These are phyloP conservation scores for Catostylus mosaicus DNA, from an alignment of 30 jellyfish, hydroid and myxozoan species.

Conservation along the genomic window DNA sequence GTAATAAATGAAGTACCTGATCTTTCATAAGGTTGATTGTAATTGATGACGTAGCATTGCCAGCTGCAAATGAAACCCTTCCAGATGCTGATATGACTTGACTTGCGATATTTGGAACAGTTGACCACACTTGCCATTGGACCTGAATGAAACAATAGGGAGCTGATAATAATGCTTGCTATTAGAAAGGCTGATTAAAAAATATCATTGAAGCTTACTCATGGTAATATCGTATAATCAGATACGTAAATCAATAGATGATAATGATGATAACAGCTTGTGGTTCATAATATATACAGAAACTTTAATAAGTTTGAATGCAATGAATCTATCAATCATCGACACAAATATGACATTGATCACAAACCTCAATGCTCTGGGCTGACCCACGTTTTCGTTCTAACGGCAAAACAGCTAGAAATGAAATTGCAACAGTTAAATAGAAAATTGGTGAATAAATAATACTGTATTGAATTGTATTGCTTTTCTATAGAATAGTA, in stretches of 20 bases:
- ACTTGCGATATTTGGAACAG: slow-evolving; percentile 16
- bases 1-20: slow-evolving; percentile 46
- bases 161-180: too few relatives aligned
- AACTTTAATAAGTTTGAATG: too few relatives aligned
- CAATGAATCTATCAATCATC: too few relatives aligned
- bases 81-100: slow-evolving; percentile 43
- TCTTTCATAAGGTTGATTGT: slow-evolving; percentile 34
- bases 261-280: too few relatives aligned
- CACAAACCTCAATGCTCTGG: slow-evolving; percentile 30
- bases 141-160: slow-evolving; percentile 24
- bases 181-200: too few relatives aligned
- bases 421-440: not conserved
- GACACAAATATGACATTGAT: not conserved
- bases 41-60: slow-evolving; percentile 32
- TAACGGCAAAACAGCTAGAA: slow-evolving; percentile 14
- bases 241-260: too few relatives aligned
- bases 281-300: too few relatives aligned
- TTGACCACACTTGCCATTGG: slow-evolving; percentile 64
- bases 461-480: not conserved
- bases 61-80: slow-evolving; percentile 52
- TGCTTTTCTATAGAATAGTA: not conserved
- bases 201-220: too few relatives aligned
- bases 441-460: too few relatives aligned
- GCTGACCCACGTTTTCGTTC: slow-evolving; percentile 25
- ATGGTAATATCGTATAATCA: too few relatives aligned